A percentile compares a stretch with the other conserved stretches of the same genome.
Conservation (phyloP, 2,888 invertebrate genomes). For the Sturmia bella region DNA sequence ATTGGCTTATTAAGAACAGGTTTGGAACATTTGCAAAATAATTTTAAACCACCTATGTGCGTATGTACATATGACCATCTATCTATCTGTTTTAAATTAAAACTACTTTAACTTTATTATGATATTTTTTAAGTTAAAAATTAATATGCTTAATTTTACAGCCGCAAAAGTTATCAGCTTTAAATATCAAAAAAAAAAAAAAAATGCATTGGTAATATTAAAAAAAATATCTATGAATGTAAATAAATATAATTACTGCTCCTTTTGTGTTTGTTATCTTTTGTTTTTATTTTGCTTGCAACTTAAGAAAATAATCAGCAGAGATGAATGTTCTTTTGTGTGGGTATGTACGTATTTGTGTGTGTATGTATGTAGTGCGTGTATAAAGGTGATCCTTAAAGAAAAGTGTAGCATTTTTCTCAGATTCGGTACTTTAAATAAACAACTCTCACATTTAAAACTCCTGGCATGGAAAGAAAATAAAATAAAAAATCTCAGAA, state of each 20-base stretch:
- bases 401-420: too few relatives aligned
- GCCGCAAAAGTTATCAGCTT: background rate
- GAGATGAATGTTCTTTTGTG: background rate
- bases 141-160: background rate
- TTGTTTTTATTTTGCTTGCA: conserved; percentile 5
- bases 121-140: background rate
- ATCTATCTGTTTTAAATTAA: background rate
- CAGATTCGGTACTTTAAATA: too few relatives aligned
- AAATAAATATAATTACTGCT: background rate
- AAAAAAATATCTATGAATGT: too few relatives aligned
- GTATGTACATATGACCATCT: background rate
- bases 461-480: too few relatives aligned
- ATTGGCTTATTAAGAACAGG: too few relatives aligned
- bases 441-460: too few relatives aligned
- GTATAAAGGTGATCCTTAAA: too few relatives aligned
- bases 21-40: too few relatives aligned
- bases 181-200: background rate
- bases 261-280: background rate
- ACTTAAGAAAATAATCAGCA: background rate
- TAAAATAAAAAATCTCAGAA: too few relatives aligned
- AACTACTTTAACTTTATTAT: background rate
- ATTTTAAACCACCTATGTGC: too few relatives aligned
- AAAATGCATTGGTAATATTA: background rate
- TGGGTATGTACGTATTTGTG: background rate
- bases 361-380: too few relatives aligned